phyloP scores from a whole-genome alignment of 2,113 vertebrate species.

The Diphyllodes magnificus region DNA sequence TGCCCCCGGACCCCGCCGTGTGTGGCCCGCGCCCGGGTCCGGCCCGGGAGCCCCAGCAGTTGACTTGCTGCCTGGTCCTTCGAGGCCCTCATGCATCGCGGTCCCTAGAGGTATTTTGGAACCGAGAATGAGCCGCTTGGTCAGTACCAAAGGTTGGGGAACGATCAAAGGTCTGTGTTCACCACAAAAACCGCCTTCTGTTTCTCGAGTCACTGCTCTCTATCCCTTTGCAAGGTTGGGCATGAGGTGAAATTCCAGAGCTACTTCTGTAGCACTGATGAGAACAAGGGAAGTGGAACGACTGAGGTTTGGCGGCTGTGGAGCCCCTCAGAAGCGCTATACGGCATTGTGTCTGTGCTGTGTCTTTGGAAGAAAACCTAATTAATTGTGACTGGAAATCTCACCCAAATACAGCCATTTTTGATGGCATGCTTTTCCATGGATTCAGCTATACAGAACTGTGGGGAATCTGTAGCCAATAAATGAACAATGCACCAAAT shows the following conservation, averaged over 20 bases:
- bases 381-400: background rate
- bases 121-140: fast-evolving
- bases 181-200: background rate
- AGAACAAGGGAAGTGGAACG: background rate
- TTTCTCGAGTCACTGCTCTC: background rate
- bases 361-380: background rate
- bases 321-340: fast-evolving
- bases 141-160: background rate
- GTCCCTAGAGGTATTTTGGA: background rate
- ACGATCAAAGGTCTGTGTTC: fast-evolving
- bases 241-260: background rate
- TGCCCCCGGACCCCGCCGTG: fast-evolving
- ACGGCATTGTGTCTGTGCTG: fast-evolving
- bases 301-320: fast-evolving
- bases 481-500: background rate
- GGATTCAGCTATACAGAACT: background rate
- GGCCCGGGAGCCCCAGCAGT: fast-evolving
- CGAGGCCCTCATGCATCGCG: fast-evolving
- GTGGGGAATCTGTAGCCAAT: background rate
- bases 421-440: background rate
- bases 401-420: background rate
- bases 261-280: background rate
- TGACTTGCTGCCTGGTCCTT: fast-evolving
- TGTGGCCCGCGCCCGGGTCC: fast-evolving
- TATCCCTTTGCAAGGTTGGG: too few species aligned